Percentiles rank a stretch among this genome's conserved stretches.
Conservation (phyloP, 2,113 vertebrate genomes). For the Leptosomus discolor region DNA sequence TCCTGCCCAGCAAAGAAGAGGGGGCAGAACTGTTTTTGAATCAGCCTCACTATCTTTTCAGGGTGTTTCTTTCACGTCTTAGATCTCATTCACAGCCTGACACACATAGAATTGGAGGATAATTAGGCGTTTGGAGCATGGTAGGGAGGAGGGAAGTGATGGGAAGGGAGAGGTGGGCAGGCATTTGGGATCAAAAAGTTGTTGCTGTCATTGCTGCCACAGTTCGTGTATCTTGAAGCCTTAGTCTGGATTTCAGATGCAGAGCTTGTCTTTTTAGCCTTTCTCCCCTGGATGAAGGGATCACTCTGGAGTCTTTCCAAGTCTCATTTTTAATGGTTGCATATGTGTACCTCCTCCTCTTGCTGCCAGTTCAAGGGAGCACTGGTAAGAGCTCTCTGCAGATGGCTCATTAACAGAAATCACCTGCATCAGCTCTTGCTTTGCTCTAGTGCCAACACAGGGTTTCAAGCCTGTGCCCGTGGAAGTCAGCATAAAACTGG, state of each 20-base stretch:
- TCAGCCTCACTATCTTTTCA: neutral
- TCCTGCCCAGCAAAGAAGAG: rapidly evolving
- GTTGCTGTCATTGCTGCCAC: neutral
- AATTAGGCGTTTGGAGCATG: neutral
- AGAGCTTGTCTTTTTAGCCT: neutral
- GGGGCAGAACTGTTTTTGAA: neutral
- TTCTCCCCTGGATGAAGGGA: neutral
- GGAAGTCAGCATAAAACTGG: neutral
- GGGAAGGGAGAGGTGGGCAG: neutral
- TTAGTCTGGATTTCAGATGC: neutral
- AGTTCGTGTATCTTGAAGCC: neutral
- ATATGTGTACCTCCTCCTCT: neutral
- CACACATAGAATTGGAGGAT: neutral
- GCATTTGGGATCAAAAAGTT: neutral
- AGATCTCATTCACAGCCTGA: neutral
- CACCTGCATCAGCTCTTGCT: neutral
- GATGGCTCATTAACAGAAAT: neutral
- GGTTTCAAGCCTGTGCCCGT: neutral
- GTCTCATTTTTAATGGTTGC: neutral
- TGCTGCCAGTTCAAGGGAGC: neutral
- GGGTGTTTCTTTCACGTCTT: neutral
- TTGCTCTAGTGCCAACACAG: neutral
- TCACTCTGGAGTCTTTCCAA: neutral
- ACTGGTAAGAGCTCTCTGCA: neutral
- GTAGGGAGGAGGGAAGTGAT: too few species aligned